These are phyloP conservation scores for Manis crassicaudata DNA, from an alignment of 2,797 vertebrate genomes.

Conservation along the genomic window DNA sequence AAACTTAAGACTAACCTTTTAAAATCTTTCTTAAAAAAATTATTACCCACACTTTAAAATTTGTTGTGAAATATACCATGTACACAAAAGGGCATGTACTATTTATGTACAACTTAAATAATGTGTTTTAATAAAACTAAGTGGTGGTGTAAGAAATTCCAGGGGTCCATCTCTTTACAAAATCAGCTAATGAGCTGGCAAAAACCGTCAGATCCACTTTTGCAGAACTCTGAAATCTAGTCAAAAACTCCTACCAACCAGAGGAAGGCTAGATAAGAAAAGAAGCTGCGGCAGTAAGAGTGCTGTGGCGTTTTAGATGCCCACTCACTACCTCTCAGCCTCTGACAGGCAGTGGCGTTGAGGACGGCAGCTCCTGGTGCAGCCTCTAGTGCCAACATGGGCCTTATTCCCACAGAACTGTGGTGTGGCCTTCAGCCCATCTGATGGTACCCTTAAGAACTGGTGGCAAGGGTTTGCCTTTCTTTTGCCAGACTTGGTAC, in stretches of 20 bases:
- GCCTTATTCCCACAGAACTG: neutral
- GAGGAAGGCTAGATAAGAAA: neutral
- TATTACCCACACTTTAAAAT: neutral
- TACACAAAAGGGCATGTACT: neutral
- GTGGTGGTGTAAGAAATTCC: neutral
- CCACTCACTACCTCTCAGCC: too few relatives aligned
- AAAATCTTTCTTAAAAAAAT: constrained; percentile 11
- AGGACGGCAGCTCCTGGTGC: neutral
- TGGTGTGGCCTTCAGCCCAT: neutral
- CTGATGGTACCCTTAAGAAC: neutral
- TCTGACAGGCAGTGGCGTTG: neutral
- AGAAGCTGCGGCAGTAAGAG: neutral
- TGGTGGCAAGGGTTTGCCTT: neutral
- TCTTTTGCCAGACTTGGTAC: neutral
- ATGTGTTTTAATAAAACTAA: neutral
- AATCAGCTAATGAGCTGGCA: neutral
- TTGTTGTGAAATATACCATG: neutral
- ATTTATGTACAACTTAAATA: neutral
- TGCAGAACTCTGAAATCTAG: neutral
- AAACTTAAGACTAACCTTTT: neutral
- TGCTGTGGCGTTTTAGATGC: neutral
- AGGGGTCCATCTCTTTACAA: neutral
- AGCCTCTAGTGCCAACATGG: neutral
- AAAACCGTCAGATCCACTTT: neutral
- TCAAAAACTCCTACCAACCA: neutral